Evolutionary conservation across 2,797 vertebrate genomes (phyloP).

Genomic region (Clarias pachynema): DNA sequence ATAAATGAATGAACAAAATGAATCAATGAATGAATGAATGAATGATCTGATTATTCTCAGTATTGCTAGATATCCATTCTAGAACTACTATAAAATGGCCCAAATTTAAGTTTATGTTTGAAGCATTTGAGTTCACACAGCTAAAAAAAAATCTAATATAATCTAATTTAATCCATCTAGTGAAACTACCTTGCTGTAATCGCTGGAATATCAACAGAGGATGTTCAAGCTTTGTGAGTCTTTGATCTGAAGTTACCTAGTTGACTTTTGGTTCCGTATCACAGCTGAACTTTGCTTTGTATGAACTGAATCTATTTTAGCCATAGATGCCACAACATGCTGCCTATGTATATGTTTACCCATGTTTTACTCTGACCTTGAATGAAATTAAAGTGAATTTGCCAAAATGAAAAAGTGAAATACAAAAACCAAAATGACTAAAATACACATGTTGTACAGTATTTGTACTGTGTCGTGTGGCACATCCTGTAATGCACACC

Average conservation of each 20-base stretch:
- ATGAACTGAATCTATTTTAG: background rate
- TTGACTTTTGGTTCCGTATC: background rate
- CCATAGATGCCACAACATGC: background rate
- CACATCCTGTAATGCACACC: background rate
- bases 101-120: background rate
- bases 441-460: background rate
- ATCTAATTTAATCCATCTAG: background rate
- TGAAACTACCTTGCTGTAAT: background rate
- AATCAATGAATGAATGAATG: background rate
- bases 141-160: background rate
- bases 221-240: background rate
- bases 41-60: background rate
- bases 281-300: background rate
- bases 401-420: background rate
- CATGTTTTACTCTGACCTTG: background rate
- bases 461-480: background rate
- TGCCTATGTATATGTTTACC: background rate
- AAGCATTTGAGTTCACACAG: background rate
- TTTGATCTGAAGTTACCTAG: background rate
- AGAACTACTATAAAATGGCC: background rate
- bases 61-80: background rate
- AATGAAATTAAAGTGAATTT: background rate
- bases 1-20: background rate
- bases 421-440: background rate
- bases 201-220: background rate